Evolutionary conservation across 92 coral and sea anemone species (phyloP).

Genomic region (Actinostola sp.): DNA sequence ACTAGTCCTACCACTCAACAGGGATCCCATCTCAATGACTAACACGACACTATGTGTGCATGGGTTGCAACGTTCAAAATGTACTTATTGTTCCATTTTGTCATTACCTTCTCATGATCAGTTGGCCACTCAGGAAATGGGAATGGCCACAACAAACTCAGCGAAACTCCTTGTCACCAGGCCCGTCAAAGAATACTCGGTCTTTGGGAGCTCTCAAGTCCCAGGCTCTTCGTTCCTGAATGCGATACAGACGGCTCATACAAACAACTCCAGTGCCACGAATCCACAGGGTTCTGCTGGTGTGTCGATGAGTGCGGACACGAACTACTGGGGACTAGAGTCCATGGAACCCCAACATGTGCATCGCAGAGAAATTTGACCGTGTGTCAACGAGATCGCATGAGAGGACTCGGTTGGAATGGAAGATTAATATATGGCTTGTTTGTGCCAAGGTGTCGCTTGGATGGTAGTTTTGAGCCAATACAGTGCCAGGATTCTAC

Average conservation of each 20-base stretch:
- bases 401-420: slow-evolving; percentile 72
- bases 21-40: too few species aligned
- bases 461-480: slow-evolving; percentile 71
- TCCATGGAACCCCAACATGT: slow-evolving; percentile 69
- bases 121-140: slow-evolving; percentile 9
- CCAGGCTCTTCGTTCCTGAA: slow-evolving; percentile 75
- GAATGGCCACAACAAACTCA: slow-evolving; percentile 31
- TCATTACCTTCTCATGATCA: too few species aligned
- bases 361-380: slow-evolving; percentile 65
- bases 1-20: too few species aligned
- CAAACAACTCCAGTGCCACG: slow-evolving; percentile 75
- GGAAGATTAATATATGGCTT: slow-evolving; percentile 50
- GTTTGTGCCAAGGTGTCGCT: slow-evolving; percentile 56
- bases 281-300: slow-evolving; percentile 87
- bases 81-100: too few species aligned
- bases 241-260: slow-evolving; percentile 82
- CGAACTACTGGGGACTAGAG: slow-evolving; percentile 74
- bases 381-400: slow-evolving; percentile 77
- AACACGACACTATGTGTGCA: too few species aligned
- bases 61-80: too few species aligned
- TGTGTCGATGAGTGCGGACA: slow-evolving; percentile 86
- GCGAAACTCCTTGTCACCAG: slow-evolving; percentile 56
- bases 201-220: slow-evolving; percentile 63
- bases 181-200: slow-evolving; percentile 70
- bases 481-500: slow-evolving; percentile 68